These are phyloP conservation scores for Empidonax alnorum DNA, from an alignment of 2,113 vertebrate species.

Conservation along the genomic window DNA sequence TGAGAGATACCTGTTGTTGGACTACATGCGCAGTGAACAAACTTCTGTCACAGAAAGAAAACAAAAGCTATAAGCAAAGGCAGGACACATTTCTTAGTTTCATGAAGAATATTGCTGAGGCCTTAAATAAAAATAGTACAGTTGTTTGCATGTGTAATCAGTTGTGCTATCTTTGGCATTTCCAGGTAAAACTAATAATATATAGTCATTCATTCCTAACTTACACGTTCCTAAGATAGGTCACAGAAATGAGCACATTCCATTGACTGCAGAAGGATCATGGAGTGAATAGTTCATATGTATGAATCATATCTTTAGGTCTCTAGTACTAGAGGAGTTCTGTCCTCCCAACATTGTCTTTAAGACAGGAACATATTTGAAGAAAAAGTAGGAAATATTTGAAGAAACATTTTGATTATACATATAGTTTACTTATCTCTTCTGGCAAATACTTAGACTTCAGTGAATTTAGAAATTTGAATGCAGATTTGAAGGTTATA, in stretches of 20 bases:
- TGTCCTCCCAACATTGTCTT: not conserved
- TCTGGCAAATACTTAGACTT: not conserved
- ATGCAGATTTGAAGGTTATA: not conserved
- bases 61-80: not conserved
- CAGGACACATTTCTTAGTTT: not conserved
- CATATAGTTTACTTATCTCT: not conserved
- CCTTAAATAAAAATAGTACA: not conserved
- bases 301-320: not conserved
- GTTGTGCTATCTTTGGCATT: not conserved
- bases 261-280: not conserved
- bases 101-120: not conserved
- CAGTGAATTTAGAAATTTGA: not conserved
- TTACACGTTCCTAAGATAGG: not conserved
- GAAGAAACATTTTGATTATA: not conserved
- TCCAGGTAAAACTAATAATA: not conserved
- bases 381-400: not conserved
- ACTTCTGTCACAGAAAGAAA: not conserved
- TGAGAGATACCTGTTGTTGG: not conserved
- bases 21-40: not conserved
- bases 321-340: not conserved
- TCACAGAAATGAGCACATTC: not conserved
- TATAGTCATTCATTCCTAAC: not conserved
- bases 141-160: not conserved
- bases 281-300: not conserved
- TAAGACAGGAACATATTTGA: not conserved